Percentiles rank a stretch among this genome's conserved stretches.
phyloP scores from a whole-genome alignment of 2,797 vertebrate genomes.

The Pantherophis alleghaniensis region DNA sequence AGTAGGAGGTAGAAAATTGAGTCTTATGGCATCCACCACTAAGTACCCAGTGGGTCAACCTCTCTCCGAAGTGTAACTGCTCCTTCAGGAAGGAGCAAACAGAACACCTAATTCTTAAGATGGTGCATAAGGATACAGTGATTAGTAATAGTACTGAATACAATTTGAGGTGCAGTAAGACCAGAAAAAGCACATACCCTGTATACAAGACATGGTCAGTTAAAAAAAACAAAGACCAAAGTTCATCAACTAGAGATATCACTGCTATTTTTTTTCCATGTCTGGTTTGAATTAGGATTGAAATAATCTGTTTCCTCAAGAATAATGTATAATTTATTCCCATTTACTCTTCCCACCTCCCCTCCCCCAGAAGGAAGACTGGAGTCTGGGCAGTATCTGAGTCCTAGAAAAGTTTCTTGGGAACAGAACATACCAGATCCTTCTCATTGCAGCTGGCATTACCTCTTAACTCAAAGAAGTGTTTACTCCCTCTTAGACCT shows the following conservation, averaged over 20 bases:
- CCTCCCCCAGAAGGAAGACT: not conserved
- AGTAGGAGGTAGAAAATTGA: not conserved
- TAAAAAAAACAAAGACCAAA: not conserved
- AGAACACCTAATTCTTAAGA: not conserved
- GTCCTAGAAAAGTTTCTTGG: not conserved
- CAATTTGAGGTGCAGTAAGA: not conserved
- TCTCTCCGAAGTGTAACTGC: not conserved
- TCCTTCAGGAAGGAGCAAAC: not conserved
- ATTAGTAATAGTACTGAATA: not conserved
- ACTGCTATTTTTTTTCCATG: not conserved
- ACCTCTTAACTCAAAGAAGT: not conserved
- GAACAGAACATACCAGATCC: not conserved
- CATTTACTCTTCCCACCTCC: not conserved
- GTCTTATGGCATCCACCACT: not conserved
- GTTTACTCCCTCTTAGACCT: not conserved
- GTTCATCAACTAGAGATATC: not conserved
- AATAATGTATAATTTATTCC: not conserved
- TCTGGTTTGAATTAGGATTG: not conserved
- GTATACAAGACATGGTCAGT: not conserved
- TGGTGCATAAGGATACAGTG: not conserved
- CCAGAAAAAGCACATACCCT: not conserved
- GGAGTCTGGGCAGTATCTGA: not conserved
- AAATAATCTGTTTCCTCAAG: too few species aligned
- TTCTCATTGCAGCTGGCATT: not conserved
- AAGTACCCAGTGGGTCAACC: not conserved